Evolutionary conservation across 2,113 vertebrate genomes (phyloP), one percentile per base, ranked within the genome.

Genomic region (Chascanopsetta lugubris): DNA sequence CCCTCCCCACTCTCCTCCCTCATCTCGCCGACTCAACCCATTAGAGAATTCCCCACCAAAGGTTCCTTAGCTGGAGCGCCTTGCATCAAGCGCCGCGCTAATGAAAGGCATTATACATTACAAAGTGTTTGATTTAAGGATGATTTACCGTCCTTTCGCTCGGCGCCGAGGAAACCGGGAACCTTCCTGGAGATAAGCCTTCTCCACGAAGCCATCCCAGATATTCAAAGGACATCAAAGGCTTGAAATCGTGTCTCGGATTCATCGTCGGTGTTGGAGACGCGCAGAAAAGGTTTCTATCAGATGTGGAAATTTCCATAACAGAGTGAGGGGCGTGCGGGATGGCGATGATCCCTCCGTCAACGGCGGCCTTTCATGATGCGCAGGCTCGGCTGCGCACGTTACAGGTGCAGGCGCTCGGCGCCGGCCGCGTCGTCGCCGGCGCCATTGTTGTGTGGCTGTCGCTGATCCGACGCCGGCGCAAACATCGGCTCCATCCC

Each of bases 81-180:
- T 69, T 62, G 87, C 78, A 85, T 90, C 83, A 84, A n/a, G 69
- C 86, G 87, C 69, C 66, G 18, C 70, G 21, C 80, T 89, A 89
- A 91, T 90, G 90, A 91, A 89, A 89, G 86, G 86, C 86, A 83
- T 89, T 88, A 87, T 87, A 85, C 85, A 86, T 90, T 90, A 87
- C 88, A 88, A 85, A 87, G 88, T 86, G 90, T 86, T 89, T 89
- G 90, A 90, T 90, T 87, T 88, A 86, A 87, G 84, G 78, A 75
- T 88, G 87, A 90, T 89, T 86, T 90, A 80, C 84, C 55, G 78
- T 79, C 75, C 55, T 75, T 64, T 84, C 48, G 56, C 66, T 61
- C 55, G 8, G 66, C 77, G 22, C 51, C 13, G 61, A 69, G 73
- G 65, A 72, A 78, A n/a, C n/a, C 40, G 40, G 57, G 68, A 84